Conservation (phyloP, 2,113 vertebrate species). For the Oplegnathus fasciatus region DNA sequence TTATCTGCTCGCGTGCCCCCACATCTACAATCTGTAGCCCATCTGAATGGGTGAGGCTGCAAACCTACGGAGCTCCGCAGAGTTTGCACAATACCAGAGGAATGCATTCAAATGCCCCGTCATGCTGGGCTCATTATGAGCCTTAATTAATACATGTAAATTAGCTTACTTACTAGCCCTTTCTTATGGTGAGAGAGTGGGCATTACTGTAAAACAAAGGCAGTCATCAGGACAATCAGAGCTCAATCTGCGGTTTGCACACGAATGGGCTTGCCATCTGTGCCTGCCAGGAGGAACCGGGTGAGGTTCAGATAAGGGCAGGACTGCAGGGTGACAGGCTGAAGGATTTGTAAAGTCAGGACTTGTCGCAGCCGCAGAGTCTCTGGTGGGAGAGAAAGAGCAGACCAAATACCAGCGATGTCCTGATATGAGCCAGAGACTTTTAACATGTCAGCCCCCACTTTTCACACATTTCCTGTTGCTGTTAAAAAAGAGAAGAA, state of each 20-base stretch:
- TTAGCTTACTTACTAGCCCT: slow-evolving; percentile 75
- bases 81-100: slow-evolving; percentile 83
- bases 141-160: slow-evolving; percentile 88
- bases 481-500: not conserved
- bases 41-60: slow-evolving; percentile 62
- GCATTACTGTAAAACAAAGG: slow-evolving; percentile 75
- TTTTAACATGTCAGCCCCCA: not conserved
- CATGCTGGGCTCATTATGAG: slow-evolving; percentile 84
- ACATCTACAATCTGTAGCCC: slow-evolving; percentile 55
- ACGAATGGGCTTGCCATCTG: slow-evolving; percentile 84
- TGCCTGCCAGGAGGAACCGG: slow-evolving; percentile 65
- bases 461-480: slow-evolving; percentile 4
- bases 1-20: slow-evolving; percentile 64
- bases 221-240: slow-evolving; percentile 78
- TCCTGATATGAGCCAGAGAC: slow-evolving; percentile 39
- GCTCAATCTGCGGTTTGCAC: slow-evolving; percentile 83
- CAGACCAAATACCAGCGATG: slow-evolving; percentile 39
- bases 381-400: slow-evolving; percentile 25
- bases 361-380: slow-evolving; percentile 23
- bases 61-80: slow-evolving; percentile 63
- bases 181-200: slow-evolving; percentile 75
- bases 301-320: slow-evolving; percentile 61
- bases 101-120: slow-evolving; percentile 82
- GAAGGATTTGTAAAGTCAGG: slow-evolving; percentile 46
- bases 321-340: slow-evolving; percentile 52